A percentile compares a stretch with the other conserved stretches of the same genome.
phyloP scores from a whole-genome alignment of 2,888 invertebrate genomes.

The Alviniconcha strummeri region DNA sequence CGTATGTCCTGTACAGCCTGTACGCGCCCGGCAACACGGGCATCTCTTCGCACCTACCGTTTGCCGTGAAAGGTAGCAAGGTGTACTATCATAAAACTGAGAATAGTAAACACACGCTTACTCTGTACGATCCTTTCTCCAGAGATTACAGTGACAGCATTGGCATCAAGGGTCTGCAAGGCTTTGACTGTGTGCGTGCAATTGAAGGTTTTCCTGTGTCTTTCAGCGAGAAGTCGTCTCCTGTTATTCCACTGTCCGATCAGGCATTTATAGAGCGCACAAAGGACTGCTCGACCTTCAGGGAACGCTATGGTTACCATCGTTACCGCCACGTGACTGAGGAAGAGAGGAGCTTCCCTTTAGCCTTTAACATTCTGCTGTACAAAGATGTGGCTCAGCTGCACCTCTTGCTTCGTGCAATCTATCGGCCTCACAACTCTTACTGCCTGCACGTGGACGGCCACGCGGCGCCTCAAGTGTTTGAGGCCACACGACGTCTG shows the following conservation, averaged over 20 bases:
- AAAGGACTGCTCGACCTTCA: constrained; percentile 26
- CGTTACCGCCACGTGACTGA: constrained; percentile 29
- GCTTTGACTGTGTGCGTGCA: constrained; percentile 20
- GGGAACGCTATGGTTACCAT: constrained; percentile 32
- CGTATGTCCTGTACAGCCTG: neutral
- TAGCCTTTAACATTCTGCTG: constrained; percentile 40
- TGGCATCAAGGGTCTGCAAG: constrained; percentile 23
- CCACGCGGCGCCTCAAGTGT: constrained; percentile 26
- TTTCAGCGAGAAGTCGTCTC: neutral
- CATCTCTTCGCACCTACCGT: neutral
- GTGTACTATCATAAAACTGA: too few relatives aligned
- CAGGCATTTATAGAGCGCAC: neutral
- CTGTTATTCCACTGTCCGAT: neutral
- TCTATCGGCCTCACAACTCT: constrained; percentile 39
- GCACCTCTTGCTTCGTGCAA: constrained; percentile 37
- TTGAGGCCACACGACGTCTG: constrained; percentile 45
- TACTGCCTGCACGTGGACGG: constrained; percentile 40
- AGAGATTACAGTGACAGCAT: constrained; percentile 3
- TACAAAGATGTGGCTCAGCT: constrained; percentile 41
- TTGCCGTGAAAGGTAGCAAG: too few relatives aligned
- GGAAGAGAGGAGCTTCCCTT: constrained; percentile 35
- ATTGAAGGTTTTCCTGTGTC: constrained; percentile 21
- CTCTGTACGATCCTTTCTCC: neutral
- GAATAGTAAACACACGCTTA: neutral
- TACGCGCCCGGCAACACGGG: neutral